Conservation (phyloP, 2,888 invertebrate species). For the Prosopocoilus inquinatus region DNA sequence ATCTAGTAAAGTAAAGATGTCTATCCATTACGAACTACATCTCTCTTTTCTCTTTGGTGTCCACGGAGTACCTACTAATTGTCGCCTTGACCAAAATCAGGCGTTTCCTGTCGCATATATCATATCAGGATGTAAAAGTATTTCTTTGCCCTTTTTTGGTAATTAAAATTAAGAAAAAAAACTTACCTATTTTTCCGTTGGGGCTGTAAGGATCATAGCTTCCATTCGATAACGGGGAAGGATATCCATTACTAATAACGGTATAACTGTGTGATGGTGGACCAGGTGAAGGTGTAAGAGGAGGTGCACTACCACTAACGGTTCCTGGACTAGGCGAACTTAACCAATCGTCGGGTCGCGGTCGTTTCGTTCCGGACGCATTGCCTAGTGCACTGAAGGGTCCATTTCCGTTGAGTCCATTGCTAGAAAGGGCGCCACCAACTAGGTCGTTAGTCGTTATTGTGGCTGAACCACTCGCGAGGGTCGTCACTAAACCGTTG, state of each 20-base stretch:
- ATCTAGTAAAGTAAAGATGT: too few species aligned
- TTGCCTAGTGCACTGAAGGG: constrained; percentile 30
- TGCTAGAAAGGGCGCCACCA: constrained; percentile 25
- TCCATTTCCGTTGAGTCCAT: constrained; percentile 29
- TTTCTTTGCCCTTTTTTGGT: too few species aligned
- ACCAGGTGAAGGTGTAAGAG: constrained; percentile 67
- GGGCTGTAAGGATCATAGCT: constrained; percentile 91
- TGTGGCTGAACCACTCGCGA: constrained; percentile 30
- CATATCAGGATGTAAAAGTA: too few species aligned
- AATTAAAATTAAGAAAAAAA: not conserved
- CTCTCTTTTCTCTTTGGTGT: too few species aligned
- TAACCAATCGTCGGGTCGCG: constrained; percentile 64
- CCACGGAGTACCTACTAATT: too few species aligned
- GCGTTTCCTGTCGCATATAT: too few species aligned
- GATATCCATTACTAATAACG: constrained; percentile 72
- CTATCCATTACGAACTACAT: too few species aligned
- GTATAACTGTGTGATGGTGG: constrained; percentile 56
- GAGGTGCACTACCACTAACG: constrained; percentile 46
- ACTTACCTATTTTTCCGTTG: constrained; percentile 86
- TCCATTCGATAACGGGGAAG: constrained; percentile 81
- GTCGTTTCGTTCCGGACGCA: constrained; percentile 53
- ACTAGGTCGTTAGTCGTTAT: constrained; percentile 38
- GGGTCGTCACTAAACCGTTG: constrained; percentile 42
- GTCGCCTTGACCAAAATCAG: too few species aligned
- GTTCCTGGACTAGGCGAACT: constrained; percentile 61